These are phyloP conservation scores for Mystacornis crossleyi DNA, from an alignment of 2,113 vertebrate genomes.

Conservation along the genomic window DNA sequence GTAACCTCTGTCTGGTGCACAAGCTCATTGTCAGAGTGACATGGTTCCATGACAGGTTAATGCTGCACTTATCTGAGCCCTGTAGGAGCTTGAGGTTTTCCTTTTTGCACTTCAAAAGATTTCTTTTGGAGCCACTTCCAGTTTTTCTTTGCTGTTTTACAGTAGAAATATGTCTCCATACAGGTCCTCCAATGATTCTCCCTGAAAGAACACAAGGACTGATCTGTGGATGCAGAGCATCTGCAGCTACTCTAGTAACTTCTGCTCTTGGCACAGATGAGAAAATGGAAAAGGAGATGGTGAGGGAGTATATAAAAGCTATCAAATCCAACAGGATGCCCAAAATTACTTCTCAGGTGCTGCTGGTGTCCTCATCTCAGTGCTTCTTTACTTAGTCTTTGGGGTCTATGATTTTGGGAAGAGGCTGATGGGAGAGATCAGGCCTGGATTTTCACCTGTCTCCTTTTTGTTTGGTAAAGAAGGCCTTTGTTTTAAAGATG, in stretches of 20 bases:
- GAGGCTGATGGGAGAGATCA: background rate
- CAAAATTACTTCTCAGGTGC: background rate
- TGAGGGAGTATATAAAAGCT: background rate
- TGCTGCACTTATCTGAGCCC: no score
- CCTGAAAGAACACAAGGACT: background rate
- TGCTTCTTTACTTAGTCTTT: background rate
- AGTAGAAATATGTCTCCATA: background rate
- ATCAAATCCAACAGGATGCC: background rate
- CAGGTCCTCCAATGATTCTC: background rate
- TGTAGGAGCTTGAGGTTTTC: background rate
- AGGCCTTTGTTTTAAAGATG: background rate
- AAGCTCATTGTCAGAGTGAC: background rate
- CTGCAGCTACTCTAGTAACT: background rate
- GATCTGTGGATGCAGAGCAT: background rate
- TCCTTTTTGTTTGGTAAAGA: background rate
- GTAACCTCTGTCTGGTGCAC: background rate
- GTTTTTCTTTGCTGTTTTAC: background rate
- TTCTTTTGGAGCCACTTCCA: background rate
- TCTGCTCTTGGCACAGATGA: background rate
- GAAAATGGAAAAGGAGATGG: background rate
- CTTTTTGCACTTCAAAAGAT: background rate
- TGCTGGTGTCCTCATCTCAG: background rate
- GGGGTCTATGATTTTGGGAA: background rate
- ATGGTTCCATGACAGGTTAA: accelerated
- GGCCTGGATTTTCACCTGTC: background rate